Evolutionary conservation across 1,140 invertebrate genomes (phyloP).

Genomic region (Drosophila albomicans): DNA sequence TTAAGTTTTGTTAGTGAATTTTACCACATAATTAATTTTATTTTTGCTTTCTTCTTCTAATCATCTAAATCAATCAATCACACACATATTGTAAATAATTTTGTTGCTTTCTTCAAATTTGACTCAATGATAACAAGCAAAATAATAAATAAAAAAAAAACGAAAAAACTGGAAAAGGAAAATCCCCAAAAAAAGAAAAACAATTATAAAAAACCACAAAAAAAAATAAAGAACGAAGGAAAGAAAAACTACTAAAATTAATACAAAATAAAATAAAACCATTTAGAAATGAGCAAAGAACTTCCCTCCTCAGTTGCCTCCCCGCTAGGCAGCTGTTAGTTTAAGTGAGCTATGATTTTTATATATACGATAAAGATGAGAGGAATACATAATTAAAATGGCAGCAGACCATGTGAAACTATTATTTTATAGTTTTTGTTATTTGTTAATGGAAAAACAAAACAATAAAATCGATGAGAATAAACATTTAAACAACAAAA

Average conservation of each 20-base stretch:
- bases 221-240: slow-evolving; percentile 13
- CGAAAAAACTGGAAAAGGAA: slow-evolving; percentile 64
- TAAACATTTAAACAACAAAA: slow-evolving; percentile 4
- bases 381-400: neutral
- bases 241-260: slow-evolving; percentile 28
- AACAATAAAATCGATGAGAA: slow-evolving; percentile 1
- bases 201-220: slow-evolving; percentile 11
- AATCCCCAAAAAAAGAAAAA: slow-evolving; percentile 46
- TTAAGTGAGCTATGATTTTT: slow-evolving; percentile 79
- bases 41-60: slow-evolving; percentile 47
- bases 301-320: slow-evolving; percentile 79
- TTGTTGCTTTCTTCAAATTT: slow-evolving; percentile 67
- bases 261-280: slow-evolving; percentile 57
- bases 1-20: slow-evolving; percentile 53
- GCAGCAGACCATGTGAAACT: slow-evolving; percentile 37
- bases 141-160: slow-evolving; percentile 32
- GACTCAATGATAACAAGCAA: slow-evolving; percentile 54
- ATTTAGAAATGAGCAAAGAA: slow-evolving; percentile 79
- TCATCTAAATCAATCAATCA: slow-evolving; percentile 26
- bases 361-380: slow-evolving; percentile 45
- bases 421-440: slow-evolving; percentile 71
- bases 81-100: slow-evolving; percentile 78
- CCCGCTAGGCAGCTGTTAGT: slow-evolving; percentile 66
- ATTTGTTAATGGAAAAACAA: slow-evolving; percentile 60
- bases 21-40: slow-evolving; percentile 39